phyloP scores from a whole-genome alignment of 2,113 vertebrate species.

The Pipra filicauda region DNA sequence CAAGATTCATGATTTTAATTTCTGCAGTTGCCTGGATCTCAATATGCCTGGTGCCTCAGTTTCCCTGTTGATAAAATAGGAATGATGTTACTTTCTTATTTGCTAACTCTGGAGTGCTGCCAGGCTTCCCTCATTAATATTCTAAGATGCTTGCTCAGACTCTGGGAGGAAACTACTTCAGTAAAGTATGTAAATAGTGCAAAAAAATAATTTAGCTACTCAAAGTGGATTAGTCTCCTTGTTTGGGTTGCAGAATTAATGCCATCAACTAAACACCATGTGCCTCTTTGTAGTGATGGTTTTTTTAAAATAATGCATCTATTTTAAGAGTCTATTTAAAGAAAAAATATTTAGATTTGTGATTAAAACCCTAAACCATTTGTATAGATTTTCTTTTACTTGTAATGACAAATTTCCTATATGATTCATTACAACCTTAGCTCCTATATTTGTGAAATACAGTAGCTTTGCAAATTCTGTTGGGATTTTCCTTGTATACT shows the following conservation, averaged over 20 bases:
- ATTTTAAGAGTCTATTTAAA: not conserved
- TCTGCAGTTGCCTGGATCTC: not conserved
- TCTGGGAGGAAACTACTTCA: constrained; percentile 49
- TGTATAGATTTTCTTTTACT: not conserved
- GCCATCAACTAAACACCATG: not conserved
- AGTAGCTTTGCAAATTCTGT: not conserved
- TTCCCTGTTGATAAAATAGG: not conserved
- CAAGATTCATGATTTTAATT: not conserved
- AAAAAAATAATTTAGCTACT: constrained; percentile 29
- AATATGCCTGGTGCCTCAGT: not conserved
- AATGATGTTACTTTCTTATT: not conserved
- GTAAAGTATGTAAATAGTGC: constrained; percentile 48
- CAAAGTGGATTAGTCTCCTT: constrained; percentile 16
- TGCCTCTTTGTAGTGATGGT: not conserved
- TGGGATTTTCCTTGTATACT: not conserved
- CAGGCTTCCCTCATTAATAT: constrained; percentile 17
- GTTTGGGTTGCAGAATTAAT: constrained; percentile 40
- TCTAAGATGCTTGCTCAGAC: not conserved
- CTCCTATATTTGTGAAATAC: not conserved
- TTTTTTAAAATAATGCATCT: not conserved
- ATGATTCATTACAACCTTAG: not conserved
- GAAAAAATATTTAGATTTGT: not conserved
- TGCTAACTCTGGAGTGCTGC: not conserved
- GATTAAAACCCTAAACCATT: not conserved
- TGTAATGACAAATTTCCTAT: not conserved